Conservation (phyloP, 2,888 invertebrate genomes). For the Agriotes lineatus region DNA sequence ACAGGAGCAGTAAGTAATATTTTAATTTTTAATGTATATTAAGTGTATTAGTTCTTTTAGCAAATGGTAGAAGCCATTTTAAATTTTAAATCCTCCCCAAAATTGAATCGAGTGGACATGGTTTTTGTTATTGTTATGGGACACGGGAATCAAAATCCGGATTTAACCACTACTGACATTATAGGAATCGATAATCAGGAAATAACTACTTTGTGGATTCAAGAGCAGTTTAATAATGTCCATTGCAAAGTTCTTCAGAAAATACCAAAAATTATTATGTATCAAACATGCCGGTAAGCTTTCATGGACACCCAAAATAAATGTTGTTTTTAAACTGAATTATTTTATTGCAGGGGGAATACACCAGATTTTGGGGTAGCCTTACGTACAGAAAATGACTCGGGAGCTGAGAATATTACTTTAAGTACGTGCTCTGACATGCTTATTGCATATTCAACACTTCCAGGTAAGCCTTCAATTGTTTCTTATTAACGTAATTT, state of each 20-base stretch:
- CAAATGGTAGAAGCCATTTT: slow-evolving; percentile 65
- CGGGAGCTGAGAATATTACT: slow-evolving; percentile 42
- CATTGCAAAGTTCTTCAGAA: slow-evolving; percentile 69
- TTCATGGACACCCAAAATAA: too few species aligned
- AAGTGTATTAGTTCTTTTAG: slow-evolving; percentile 47
- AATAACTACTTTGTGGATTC: slow-evolving; percentile 68
- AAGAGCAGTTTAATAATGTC: slow-evolving; percentile 72
- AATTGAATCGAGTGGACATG: slow-evolving; percentile 69
- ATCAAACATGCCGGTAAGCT: slow-evolving; percentile 76
- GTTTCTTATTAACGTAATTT: slow-evolving; percentile 39
- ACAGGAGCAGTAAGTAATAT: slow-evolving; percentile 63
- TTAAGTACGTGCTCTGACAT: slow-evolving; percentile 69
- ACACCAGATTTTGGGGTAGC: slow-evolving; percentile 53
- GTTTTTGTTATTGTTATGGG: slow-evolving; percentile 77
- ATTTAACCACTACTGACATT: slow-evolving; percentile 65
- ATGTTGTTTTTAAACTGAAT: too few species aligned
- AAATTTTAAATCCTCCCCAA: slow-evolving; percentile 63
- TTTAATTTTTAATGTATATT: background rate
- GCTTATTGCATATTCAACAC: slow-evolving; percentile 74
- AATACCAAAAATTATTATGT: slow-evolving; percentile 79
- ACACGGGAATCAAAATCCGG: slow-evolving; percentile 70
- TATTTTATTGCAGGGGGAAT: slow-evolving; percentile 57
- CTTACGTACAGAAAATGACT: slow-evolving; percentile 46
- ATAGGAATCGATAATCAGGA: slow-evolving; percentile 71
- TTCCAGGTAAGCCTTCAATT: slow-evolving; percentile 64